Conservation (phyloP, 2,113 vertebrate genomes). For the Saguinus midas region DNA sequence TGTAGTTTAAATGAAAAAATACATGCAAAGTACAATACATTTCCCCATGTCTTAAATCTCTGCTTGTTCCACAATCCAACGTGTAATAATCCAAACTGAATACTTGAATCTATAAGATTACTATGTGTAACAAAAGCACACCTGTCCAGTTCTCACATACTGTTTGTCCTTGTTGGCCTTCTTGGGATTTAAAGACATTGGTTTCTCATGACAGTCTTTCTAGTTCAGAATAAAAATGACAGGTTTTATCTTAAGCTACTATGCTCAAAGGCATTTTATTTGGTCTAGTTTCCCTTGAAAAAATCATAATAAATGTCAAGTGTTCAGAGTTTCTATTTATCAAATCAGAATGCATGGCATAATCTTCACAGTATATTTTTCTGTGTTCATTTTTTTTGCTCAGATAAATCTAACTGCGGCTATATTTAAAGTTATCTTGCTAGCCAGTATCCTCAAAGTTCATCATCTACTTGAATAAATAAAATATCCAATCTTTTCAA, state of each 20-base stretch:
- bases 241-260: slow-evolving; percentile 32
- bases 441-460: slow-evolving; percentile 5
- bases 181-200: neutral
- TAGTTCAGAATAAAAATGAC: slow-evolving; percentile 41
- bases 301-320: slow-evolving; percentile 51
- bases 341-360: slow-evolving; percentile 31
- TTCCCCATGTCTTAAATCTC: neutral
- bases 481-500: neutral
- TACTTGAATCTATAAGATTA: neutral
- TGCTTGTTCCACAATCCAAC: neutral
- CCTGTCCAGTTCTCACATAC: neutral
- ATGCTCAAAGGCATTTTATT: slow-evolving; percentile 36
- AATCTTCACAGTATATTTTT: slow-evolving; percentile 19
- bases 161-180: slow-evolving; percentile 8
- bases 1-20: neutral
- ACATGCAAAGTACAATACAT: neutral
- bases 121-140: neutral
- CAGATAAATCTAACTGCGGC: slow-evolving; percentile 17
- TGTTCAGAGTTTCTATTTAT: slow-evolving; percentile 48
- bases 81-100: neutral
- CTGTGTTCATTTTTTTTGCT: neutral
- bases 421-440: slow-evolving; percentile 43
- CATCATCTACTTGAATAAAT: slow-evolving; percentile 47
- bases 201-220: slow-evolving; percentile 32
- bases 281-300: neutral